Base-by-base conservation (phyloP, 2,888 invertebrate genomes). In the Schizaphis graminum region DNA sequence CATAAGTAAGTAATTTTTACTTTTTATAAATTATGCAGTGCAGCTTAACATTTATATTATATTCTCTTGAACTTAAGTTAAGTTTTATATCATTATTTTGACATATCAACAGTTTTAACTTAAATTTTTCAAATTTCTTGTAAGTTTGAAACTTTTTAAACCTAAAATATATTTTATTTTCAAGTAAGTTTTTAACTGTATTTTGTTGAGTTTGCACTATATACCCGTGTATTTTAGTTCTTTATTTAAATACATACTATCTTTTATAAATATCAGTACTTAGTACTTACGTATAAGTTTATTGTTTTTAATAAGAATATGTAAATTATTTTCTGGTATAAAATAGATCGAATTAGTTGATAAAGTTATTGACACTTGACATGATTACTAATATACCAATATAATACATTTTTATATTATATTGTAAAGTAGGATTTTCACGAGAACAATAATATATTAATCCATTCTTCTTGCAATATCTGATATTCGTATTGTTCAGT, bases 281-380 rank as follows among this genome's bases (percentile, higher is more conserved):
- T 35, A 86, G 28, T n/a, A 61, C 28, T 28, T 35, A 47, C 44
- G 44, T 47, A 77, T 77, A 77, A 47, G n/a, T 90, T n/a, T 47
- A 61, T 61, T 90, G 89, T 89, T 24, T 53, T 61, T 28, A 28
- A n/a, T 26, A n/a, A 41, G 44, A 89, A 47, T 67, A 67, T 90
- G n/a, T 90, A n/a, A 90, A 61, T 47, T 77, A 77, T 47, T n/a
- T 89, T 90, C n/a, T 21, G 21, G 1, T 47, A 47, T 47, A 56
- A 91, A 44, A 91, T 84, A 26, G 84, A 85, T 91, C 53, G 11
- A 84, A 91, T 28, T 11, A 11, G 28, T 41, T 7, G 41, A 91
- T 91, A 91, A 84, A 84, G 57, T 85, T 57, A 85, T 91, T 86
- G 85, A 91, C 85, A 86, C 84, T 91, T 86, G 57, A 91, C 91